These are phyloP conservation scores for Tauraco hartlaubi DNA, from an alignment of 2,797 vertebrate species.

Conservation along the genomic window DNA sequence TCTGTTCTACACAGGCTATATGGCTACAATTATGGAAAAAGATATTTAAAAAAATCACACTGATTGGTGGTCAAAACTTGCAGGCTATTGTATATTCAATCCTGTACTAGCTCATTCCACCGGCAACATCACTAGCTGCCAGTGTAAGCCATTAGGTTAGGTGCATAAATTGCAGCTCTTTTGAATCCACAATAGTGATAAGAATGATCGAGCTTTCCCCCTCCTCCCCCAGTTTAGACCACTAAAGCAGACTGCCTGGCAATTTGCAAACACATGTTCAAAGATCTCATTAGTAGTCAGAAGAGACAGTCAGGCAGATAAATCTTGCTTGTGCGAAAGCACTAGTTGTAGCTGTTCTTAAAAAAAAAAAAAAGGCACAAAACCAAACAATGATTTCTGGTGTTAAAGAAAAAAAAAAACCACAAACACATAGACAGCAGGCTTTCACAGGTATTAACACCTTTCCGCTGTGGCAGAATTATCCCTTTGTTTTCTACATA, in stretches of 20 bases:
- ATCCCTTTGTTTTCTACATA: not conserved
- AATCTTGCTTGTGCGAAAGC: slow-evolving; percentile 16
- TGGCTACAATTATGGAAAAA: not conserved
- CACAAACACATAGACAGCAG: not conserved
- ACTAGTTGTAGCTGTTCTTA: not conserved
- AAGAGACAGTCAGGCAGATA: slow-evolving; percentile 36
- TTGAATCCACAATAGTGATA: not conserved
- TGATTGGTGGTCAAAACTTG: not conserved
- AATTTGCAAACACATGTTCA: slow-evolving; percentile 50
- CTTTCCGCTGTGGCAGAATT: not conserved
- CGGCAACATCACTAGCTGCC: not conserved
- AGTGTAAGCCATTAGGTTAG: not conserved
- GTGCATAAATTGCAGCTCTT: slow-evolving; percentile 11
- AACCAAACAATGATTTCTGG: not conserved
- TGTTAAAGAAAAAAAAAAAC: not conserved
- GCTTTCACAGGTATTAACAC: not conserved
- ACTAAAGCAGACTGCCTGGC: slow-evolving; percentile 46
- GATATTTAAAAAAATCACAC: not conserved
- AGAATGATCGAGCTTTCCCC: not conserved
- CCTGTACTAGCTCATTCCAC: not conserved
- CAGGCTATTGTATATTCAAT: not conserved
- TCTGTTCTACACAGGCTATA: not conserved
- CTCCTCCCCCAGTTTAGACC: not conserved
- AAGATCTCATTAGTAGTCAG: slow-evolving; percentile 62
- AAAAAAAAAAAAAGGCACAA: not conserved